Percentiles rank a stretch among this genome's conserved stretches.
These are phyloP conservation scores for Meteorus colon DNA, from an alignment of 2,888 invertebrate genomes.

Conservation along the genomic window DNA sequence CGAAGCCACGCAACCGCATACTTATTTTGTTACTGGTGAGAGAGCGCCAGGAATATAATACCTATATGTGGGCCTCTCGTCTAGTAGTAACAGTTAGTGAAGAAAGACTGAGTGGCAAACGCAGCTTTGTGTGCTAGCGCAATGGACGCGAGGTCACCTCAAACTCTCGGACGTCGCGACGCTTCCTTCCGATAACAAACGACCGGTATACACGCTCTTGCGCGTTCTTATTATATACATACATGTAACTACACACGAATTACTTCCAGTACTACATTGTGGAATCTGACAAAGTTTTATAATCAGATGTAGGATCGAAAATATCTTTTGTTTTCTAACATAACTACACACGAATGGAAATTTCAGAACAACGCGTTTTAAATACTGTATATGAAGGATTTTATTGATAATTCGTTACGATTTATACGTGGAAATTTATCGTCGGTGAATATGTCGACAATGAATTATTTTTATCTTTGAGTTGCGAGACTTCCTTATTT, in stretches of 20 bases:
- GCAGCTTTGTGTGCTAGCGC: constrained; percentile 14
- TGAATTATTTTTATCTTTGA: no score
- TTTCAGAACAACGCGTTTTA: no score
- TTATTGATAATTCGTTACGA: no score
- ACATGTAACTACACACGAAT: not conserved
- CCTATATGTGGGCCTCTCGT: constrained; percentile 31
- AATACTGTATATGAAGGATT: no score
- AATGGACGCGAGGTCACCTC: constrained; percentile 51
- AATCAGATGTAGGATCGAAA: no score
- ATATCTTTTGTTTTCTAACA: no score
- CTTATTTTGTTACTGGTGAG: constrained; percentile 22
- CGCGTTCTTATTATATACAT: constrained; percentile 22
- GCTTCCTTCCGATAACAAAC: constrained; percentile 60
- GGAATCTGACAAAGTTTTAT: not conserved
- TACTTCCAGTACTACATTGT: not conserved
- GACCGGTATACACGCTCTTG: constrained; percentile 56
- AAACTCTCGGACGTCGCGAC: constrained; percentile 48
- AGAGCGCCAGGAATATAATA: not conserved
- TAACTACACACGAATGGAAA: no score
- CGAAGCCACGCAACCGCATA: constrained; percentile 57
- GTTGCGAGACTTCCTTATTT: no score
- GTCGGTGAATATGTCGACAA: no score
- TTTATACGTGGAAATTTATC: no score
- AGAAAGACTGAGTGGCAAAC: not conserved
- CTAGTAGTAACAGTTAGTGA: constrained; percentile 23